These are phyloP conservation scores for Acridotheres tristis DNA, from an alignment of 2,797 vertebrate genomes.

Conservation along the genomic window DNA sequence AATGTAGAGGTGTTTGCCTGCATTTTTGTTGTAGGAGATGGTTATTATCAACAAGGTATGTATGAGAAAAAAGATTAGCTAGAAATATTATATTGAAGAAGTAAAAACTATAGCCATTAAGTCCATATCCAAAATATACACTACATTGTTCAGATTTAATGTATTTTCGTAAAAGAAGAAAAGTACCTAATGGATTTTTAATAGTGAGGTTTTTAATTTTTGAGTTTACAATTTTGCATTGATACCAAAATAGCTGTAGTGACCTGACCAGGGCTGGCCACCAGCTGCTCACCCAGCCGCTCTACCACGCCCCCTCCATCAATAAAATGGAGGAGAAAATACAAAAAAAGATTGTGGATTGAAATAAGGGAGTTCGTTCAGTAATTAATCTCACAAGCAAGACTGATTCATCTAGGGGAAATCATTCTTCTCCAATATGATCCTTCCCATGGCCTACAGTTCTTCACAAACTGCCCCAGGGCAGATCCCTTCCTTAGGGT, in stretches of 20 bases:
- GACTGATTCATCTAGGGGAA: neutral
- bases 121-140: neutral
- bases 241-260: neutral
- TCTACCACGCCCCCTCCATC: accelerated
- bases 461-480: neutral
- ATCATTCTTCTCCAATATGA: neutral
- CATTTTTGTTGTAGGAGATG: neutral
- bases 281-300: neutral
- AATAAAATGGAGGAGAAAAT: neutral
- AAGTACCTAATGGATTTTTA: neutral
- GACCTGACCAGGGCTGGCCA: neutral
- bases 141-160: neutral
- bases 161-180: neutral
- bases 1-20: neutral
- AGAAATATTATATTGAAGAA: neutral
- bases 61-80: neutral
- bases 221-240: neutral
- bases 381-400: neutral
- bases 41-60: neutral
- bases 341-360: neutral
- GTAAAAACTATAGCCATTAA: neutral
- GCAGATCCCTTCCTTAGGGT: neutral
- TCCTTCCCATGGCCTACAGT: neutral
- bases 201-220: neutral
- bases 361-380: neutral